Base-by-base conservation (phyloP, 1,140 invertebrate species). In the Helicoverpa zea region DNA sequence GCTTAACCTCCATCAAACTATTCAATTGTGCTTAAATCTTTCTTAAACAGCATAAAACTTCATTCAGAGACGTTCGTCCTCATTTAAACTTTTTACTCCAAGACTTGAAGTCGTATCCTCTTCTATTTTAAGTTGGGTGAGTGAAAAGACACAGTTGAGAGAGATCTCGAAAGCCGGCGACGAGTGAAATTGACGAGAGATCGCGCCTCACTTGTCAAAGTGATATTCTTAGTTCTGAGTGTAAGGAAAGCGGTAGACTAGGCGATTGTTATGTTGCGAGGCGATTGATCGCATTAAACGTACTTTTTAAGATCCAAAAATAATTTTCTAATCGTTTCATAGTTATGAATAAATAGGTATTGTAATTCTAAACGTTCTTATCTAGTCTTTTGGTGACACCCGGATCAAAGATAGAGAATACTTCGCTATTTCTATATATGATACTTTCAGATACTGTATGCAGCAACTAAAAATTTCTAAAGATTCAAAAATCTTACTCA, bases 151-250 rank as follows among this genome's bases (percentile, higher is more conserved):
- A 63, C 63, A 64, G 49, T 16, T 3, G 16, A 68, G 47, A 23
- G 23, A 16, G 35, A 23, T 4, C 49, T 66, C 64, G 43, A 16
- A 49, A 68, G 16, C 9, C 64, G 23, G 47, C 47, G 43, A 51
- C 43, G 64, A 68, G 47, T 68, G 47, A 68, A 68, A 68, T 51
- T 68, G 64, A 68, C 64, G 64, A 51, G 47, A 68, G 64, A 47
- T 10, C 43, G 11, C 47, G 64, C 16, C 51, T 51, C 29, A 68
- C 23, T 29, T 51, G 64, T 68, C 64, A 68, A 68, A 68, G 64
- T 68, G 16, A 51, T 68, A 47, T 18, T 63, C 29, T 51, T 68
- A 18, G 30, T 63, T 35, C 43, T 1, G 1, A 11, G n/a, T 11
- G 23, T 68, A 51, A 68, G 64, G 64, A 0, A 3, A 10, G 18